Percentiles rank a stretch among this genome's conserved stretches.
Conservation (phyloP, 2,113 vertebrate species). For the Polyodon spathula region DNA sequence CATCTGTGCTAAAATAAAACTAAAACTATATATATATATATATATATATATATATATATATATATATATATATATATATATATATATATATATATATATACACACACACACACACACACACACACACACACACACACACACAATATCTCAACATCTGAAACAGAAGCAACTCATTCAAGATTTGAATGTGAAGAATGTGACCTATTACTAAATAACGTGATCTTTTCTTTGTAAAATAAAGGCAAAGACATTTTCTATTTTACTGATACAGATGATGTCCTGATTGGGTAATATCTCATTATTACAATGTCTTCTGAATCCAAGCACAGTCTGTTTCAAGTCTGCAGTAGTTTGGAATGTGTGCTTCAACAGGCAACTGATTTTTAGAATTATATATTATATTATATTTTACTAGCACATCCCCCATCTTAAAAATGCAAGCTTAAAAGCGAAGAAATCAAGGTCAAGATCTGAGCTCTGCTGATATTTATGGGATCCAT, state of each 20-base stretch:
- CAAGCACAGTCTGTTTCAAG: conserved; percentile 21
- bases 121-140: too few species aligned
- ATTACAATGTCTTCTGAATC: conserved; percentile 2
- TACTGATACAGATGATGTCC: neutral
- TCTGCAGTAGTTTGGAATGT: conserved; percentile 11
- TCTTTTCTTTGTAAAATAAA: neutral
- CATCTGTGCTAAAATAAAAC: conserved; percentile 26
- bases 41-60: too few species aligned
- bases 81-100: too few species aligned
- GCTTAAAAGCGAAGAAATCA: too few species aligned
- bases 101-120: too few species aligned
- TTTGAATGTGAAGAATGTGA: conserved; percentile 2
- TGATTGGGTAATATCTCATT: conserved; percentile 8
- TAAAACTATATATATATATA: conserved; percentile 24
- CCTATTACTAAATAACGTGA: neutral
- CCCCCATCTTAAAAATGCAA: too few species aligned
- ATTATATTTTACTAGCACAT: too few species aligned
- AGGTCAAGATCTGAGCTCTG: too few species aligned
- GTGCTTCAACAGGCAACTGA: conserved; percentile 4
- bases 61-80: too few species aligned
- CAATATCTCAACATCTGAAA: conserved; percentile 13
- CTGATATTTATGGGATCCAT: too few species aligned
- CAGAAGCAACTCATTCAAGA: conserved; percentile 13
- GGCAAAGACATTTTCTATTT: conserved; percentile 6
- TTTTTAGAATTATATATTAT: too few species aligned